Evolutionary conservation across 2,797 vertebrate genomes (phyloP).

Genomic region (Miopithecus talapoin): DNA sequence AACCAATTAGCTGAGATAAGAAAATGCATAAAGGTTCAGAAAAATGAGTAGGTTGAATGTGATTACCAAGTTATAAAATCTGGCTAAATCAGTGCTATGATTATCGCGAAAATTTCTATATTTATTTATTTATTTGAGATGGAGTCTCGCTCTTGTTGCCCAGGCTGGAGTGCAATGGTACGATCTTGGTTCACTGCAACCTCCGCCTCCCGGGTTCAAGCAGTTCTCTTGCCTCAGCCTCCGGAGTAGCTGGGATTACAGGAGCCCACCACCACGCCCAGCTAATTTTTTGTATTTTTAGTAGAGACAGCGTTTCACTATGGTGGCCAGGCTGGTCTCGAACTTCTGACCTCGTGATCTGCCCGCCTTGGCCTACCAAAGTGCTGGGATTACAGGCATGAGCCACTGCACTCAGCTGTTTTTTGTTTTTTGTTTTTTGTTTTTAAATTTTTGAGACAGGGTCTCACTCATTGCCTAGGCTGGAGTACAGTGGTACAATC

Average conservation of each 20-base stretch:
- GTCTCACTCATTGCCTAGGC: no score
- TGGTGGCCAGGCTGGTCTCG: background rate
- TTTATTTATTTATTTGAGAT: background rate
- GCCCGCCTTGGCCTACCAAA: no score
- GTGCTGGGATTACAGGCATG: no score
- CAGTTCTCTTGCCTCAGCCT: background rate
- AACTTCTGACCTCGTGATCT: no score
- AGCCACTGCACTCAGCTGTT: no score
- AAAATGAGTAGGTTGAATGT: background rate
- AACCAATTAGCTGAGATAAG: background rate
- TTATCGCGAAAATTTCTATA: background rate
- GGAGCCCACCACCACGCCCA: background rate
- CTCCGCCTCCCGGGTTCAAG: no score
- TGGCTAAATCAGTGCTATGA: background rate
- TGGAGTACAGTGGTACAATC: no score
- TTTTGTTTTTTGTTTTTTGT: no score
- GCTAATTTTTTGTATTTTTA: background rate
- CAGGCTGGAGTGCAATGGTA: no score
- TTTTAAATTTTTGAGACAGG: no score
- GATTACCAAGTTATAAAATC: constrained; percentile 27
- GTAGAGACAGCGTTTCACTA: background rate
- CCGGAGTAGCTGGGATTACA: background rate
- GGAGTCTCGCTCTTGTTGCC: no score
- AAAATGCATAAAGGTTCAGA: background rate
- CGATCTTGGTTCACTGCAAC: no score